These are phyloP conservation scores for Onychorhynchus coronatus DNA, from an alignment of 2,113 vertebrate species.

Conservation along the genomic window DNA sequence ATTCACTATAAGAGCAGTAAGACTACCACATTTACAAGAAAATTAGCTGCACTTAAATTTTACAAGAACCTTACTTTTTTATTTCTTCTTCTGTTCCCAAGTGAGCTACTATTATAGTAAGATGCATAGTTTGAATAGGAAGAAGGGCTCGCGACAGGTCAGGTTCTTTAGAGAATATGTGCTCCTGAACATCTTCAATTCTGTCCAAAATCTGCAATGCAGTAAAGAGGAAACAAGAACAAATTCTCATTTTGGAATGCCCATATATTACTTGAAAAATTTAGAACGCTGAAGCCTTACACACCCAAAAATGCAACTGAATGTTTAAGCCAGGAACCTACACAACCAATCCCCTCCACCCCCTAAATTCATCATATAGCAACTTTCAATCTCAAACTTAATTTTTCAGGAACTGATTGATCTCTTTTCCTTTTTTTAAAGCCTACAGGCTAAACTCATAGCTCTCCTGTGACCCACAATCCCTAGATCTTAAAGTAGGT, in stretches of 20 bases:
- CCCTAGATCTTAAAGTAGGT: background rate
- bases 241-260: background rate
- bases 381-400: background rate
- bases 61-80: conserved; percentile 37
- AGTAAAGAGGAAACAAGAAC: background rate
- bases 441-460: background rate
- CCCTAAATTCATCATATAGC: background rate
- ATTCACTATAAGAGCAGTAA: background rate
- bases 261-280: background rate
- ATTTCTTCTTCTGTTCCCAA: conserved; percentile 41
- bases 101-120: conserved; percentile 20
- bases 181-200: conserved; percentile 61
- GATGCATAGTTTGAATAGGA: conserved; percentile 32
- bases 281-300: background rate
- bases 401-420: background rate
- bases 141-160: conserved; percentile 34
- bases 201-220: conserved; percentile 57
- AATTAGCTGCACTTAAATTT: background rate
- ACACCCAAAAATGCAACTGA: background rate
- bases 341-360: background rate
- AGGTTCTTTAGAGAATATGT: conserved; percentile 48
- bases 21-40: background rate
- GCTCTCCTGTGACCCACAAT: background rate
- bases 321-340: background rate
- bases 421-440: conserved; percentile 16